Evolutionary conservation across 2,797 vertebrate genomes (phyloP).

Genomic region (Carduelis carduelis): DNA sequence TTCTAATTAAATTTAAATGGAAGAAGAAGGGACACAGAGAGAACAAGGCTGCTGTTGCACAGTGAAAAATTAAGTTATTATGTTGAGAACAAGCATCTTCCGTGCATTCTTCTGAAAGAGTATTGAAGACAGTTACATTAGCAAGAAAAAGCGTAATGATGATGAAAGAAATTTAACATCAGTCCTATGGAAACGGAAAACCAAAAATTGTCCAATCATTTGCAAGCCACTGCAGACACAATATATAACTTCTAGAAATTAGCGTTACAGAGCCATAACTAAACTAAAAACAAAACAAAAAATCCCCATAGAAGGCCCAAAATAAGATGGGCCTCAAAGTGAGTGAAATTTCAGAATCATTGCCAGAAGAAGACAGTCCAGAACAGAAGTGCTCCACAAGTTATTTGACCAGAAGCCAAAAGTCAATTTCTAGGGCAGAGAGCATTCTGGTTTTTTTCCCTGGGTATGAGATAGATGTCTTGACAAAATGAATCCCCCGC

Average conservation of each 20-base stretch:
- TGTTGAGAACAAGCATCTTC: neutral
- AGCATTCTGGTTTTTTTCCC: neutral
- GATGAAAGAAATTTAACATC: neutral
- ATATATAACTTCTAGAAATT: neutral
- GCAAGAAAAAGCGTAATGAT: neutral
- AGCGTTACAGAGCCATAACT: neutral
- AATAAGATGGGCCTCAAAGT: neutral
- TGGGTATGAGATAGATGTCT: neutral
- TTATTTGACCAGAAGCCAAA: neutral
- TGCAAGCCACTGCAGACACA: neutral
- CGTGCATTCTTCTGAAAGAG: neutral
- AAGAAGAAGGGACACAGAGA: neutral
- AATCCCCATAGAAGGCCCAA: neutral
- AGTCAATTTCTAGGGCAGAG: neutral
- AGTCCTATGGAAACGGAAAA: neutral
- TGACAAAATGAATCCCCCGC: neutral
- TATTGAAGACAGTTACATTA: neutral
- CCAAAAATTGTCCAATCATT: neutral
- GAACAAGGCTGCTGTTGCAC: neutral
- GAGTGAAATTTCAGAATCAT: neutral
- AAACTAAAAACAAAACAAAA: neutral
- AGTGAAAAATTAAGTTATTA: neutral
- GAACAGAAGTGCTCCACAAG: neutral
- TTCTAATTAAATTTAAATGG: neutral
- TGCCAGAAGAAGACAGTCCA: neutral